Evolutionary conservation across 2,113 vertebrate genomes (phyloP).

Genomic region (Eptatretus burgeri): DNA sequence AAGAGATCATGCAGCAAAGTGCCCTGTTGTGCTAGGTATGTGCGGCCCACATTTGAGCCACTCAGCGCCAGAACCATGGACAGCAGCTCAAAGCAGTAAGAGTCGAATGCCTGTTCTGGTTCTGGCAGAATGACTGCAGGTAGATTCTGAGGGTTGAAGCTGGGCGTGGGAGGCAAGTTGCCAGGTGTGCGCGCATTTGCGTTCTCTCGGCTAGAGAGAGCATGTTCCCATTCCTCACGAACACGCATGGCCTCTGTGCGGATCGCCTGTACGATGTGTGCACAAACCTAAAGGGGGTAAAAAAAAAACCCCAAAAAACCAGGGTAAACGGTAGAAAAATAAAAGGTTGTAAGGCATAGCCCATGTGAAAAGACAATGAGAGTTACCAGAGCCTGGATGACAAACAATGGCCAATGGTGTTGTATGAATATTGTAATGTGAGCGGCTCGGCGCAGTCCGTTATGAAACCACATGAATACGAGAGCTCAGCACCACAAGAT

Average conservation of each 20-base stretch:
- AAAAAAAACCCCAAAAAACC: no score
- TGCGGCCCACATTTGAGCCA: slow-evolving; percentile 76
- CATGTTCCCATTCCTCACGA: slow-evolving; percentile 90
- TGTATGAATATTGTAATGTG: no score
- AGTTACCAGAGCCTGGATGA: background rate
- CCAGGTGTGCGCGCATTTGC: slow-evolving; percentile 94
- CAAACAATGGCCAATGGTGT: slow-evolving; percentile 1
- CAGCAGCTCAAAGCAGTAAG: slow-evolving; percentile 86
- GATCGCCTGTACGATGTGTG: slow-evolving; percentile 91
- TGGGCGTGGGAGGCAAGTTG: slow-evolving; percentile 55
- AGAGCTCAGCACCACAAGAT: no score
- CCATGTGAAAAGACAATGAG: background rate
- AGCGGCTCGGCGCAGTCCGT: no score
- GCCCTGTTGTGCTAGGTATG: slow-evolving; percentile 82
- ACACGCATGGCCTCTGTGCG: slow-evolving; percentile 90
- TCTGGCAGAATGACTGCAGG: background rate
- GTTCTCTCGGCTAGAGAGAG: slow-evolving; percentile 94
- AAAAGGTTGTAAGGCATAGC: background rate
- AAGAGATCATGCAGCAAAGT: slow-evolving; percentile 91
- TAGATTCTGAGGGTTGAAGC: slow-evolving; percentile 33
- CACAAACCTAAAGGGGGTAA: slow-evolving; percentile 37
- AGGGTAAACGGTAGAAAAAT: background rate
- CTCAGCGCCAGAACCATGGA: slow-evolving; percentile 90
- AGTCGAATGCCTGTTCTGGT: slow-evolving; percentile 19
- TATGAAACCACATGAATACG: no score